A percentile compares a stretch with the other conserved stretches of the same genome.
Evolutionary conservation across 1,140 invertebrate genomes (phyloP).

Genomic region (Ooceraea biroi): DNA sequence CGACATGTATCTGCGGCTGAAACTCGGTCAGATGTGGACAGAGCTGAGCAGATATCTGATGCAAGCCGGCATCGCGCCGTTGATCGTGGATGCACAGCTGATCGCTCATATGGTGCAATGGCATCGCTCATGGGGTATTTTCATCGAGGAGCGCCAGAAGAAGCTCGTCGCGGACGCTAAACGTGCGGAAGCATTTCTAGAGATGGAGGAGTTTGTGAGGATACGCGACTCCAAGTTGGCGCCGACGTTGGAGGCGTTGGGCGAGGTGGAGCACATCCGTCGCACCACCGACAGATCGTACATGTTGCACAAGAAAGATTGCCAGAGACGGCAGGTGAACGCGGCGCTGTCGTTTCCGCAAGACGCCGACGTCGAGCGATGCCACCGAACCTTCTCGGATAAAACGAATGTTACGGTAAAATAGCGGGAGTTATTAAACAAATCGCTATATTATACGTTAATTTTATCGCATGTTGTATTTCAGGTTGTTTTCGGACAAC

Average conservation of each 20-base stretch:
- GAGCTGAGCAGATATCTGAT: slow-evolving; percentile 74
- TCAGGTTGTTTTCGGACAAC: slow-evolving; percentile 71
- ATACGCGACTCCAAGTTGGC: slow-evolving; percentile 74
- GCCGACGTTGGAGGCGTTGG: slow-evolving; percentile 68
- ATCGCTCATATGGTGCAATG: slow-evolving; percentile 74
- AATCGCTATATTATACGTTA: no score
- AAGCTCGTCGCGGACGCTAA: slow-evolving; percentile 58
- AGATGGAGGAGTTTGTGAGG: slow-evolving; percentile 66
- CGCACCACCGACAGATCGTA: slow-evolving; percentile 73
- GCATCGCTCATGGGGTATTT: slow-evolving; percentile 65
- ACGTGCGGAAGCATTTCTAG: slow-evolving; percentile 53
- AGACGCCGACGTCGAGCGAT: slow-evolving; percentile 13
- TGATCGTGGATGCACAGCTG: slow-evolving; percentile 76
- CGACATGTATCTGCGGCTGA: slow-evolving; percentile 75
- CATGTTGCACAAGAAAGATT: slow-evolving; percentile 65
- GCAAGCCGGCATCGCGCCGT: slow-evolving; percentile 68
- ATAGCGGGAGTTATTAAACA: background rate
- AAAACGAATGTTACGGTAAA: slow-evolving; percentile 74
- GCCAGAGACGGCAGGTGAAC: slow-evolving; percentile 62
- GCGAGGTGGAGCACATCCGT: slow-evolving; percentile 72
- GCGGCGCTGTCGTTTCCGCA: slow-evolving; percentile 58
- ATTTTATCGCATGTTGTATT: background rate
- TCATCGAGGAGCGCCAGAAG: slow-evolving; percentile 67
- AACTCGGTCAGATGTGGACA: slow-evolving; percentile 77
- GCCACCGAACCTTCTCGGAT: slow-evolving; percentile 73